Evolutionary conservation across 2,888 invertebrate genomes (phyloP).

Genomic region (Phoenoteleia sp.): DNA sequence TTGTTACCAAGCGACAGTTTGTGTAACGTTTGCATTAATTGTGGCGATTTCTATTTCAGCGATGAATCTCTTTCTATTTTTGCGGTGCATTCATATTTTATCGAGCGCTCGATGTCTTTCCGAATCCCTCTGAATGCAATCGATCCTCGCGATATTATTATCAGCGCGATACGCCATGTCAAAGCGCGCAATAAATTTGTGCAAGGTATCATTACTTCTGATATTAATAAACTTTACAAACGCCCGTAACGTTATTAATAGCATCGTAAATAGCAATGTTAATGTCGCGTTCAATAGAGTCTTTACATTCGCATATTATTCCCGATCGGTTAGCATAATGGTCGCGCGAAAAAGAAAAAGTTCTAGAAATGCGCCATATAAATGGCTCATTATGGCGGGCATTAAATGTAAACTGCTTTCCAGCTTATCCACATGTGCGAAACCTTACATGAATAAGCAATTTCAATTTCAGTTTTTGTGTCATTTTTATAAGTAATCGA

Average conservation of each 20-base stretch:
- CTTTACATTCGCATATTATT: slow-evolving; percentile 16
- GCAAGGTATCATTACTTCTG: slow-evolving; percentile 12
- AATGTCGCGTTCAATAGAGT: slow-evolving; percentile 42
- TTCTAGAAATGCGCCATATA: slow-evolving; percentile 34
- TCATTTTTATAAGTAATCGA: slow-evolving; percentile 10
- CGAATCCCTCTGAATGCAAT: slow-evolving; percentile 10
- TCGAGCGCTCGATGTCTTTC: background rate
- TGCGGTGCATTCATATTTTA: slow-evolving; percentile 42
- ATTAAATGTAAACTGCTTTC: slow-evolving; percentile 51
- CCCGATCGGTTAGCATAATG: slow-evolving; percentile 31
- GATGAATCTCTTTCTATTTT: slow-evolving; percentile 46
- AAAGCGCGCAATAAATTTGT: background rate
- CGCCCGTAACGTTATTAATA: slow-evolving; percentile 26
- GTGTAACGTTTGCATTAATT: slow-evolving; percentile 64
- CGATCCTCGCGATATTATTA: slow-evolving; percentile 11
- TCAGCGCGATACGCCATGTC: background rate
- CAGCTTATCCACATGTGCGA: slow-evolving; percentile 24
- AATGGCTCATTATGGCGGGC: slow-evolving; percentile 37
- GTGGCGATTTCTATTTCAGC: slow-evolving; percentile 65
- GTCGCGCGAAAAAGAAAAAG: background rate
- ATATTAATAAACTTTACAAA: slow-evolving; percentile 44
- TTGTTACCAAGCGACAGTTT: slow-evolving; percentile 63
- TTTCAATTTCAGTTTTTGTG: slow-evolving; percentile 1
- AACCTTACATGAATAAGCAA: slow-evolving; percentile 44
- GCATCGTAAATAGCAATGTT: slow-evolving; percentile 46